Conservation (phyloP, 2,888 invertebrate species). For the Heteromyza rotundicornis region DNA sequence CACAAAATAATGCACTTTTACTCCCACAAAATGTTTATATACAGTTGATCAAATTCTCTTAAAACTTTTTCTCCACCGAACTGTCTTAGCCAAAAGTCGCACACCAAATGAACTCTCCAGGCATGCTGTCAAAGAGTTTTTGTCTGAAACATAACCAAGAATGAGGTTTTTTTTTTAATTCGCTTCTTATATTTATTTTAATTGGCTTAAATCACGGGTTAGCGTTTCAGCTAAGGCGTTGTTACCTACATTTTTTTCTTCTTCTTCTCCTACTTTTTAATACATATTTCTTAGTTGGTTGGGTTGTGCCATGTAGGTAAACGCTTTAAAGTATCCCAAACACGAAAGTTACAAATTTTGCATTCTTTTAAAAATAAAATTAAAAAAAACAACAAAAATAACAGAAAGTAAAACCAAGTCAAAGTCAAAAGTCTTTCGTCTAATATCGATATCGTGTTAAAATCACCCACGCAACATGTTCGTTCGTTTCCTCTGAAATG, state of each 20-base stretch:
- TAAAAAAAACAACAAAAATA: too few relatives aligned
- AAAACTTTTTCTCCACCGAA: too few relatives aligned
- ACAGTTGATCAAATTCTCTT: too few relatives aligned
- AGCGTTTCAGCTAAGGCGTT: not conserved
- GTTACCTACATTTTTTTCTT: not conserved
- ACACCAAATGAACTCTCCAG: not conserved
- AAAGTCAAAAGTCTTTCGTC: not conserved
- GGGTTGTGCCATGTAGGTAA: not conserved
- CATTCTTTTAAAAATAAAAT: not conserved
- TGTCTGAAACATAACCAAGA: not conserved
- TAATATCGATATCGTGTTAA: not conserved
- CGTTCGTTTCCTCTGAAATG: not conserved
- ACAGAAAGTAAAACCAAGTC: too few relatives aligned
- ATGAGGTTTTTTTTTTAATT: not conserved
- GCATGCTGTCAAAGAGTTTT: too few relatives aligned
- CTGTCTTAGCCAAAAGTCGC: not conserved
- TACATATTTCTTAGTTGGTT: not conserved
- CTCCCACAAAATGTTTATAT: too few relatives aligned
- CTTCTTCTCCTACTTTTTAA: not conserved
- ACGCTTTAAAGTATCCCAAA: too few relatives aligned
- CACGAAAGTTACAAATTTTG: not conserved
- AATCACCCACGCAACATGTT: not conserved
- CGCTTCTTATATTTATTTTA: not conserved
- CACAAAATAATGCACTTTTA: too few relatives aligned
- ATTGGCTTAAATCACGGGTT: slow-evolving; percentile 10